Percentiles rank a stretch among this genome's conserved stretches.
These are phyloP conservation scores for Dryobates pubescens DNA, from an alignment of 2,797 vertebrate genomes.

Conservation along the genomic window DNA sequence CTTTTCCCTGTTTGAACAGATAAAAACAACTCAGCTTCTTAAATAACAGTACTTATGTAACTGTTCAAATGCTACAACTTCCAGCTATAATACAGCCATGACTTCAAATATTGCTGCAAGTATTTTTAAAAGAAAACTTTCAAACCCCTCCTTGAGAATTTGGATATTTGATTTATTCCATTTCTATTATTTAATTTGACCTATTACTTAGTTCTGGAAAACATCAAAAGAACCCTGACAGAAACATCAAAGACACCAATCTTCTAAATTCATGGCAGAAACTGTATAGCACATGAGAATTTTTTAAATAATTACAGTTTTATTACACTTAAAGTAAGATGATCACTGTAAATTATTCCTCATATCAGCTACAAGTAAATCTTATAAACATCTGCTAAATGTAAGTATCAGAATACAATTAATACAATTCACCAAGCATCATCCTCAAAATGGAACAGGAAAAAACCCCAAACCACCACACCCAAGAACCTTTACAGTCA, in stretches of 20 bases:
- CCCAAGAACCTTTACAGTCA: neutral
- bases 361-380: conserved; percentile 38
- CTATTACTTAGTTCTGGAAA: conserved; percentile 53
- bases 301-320: conserved; percentile 56
- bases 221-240: conserved; percentile 56
- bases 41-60: conserved; percentile 29
- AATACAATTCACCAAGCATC: conserved; percentile 23
- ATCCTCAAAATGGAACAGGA: conserved; percentile 13
- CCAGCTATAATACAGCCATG: neutral
- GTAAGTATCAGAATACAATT: conserved; percentile 7
- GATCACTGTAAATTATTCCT: conserved; percentile 51
- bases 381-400: conserved; percentile 39
- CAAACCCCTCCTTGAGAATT: neutral
- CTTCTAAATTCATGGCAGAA: conserved; percentile 29
- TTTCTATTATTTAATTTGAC: conserved; percentile 54
- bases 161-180: conserved; percentile 23
- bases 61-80: fast-evolving
- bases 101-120: conserved; percentile 20
- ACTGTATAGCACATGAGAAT: conserved; percentile 13
- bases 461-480: neutral
- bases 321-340: conserved; percentile 51
- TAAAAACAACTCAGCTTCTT: neutral
- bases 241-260: conserved; percentile 58
- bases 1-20: neutral
- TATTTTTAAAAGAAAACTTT: conserved; percentile 36